Evolutionary conservation across 2,113 vertebrate species (phyloP), one percentile per base, ranked within the genome.

Genomic region (Callopanchax toddi): DNA sequence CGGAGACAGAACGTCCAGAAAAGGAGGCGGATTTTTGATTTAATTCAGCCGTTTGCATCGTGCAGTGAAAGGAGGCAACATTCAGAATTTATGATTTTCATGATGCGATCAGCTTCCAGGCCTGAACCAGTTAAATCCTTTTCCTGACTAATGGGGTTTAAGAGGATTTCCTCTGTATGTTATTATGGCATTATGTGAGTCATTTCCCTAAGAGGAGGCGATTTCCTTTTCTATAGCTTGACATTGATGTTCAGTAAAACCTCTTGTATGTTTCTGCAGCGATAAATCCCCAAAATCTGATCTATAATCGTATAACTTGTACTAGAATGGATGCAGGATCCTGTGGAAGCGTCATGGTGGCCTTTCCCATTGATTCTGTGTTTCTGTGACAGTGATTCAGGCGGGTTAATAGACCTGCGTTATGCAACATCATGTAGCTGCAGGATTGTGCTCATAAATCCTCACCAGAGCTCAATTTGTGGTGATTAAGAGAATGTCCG

Each of bases 401-500:
- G 68, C 70, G 53, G 57, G 71, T 59, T 82, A 82, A 87, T 65
- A 52, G 66, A 43, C 10, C 45, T 13, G 65, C 25, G 78, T 87
- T 88, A 88, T 86, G 82, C 80, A 76, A 68, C 75, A 36, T 46
- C 85, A 88, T 85, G 79, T 72, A 73, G 67, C 71, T 71, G 58
- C 13, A 15, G 52, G 71, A 48, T 64, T 57, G 79, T 59, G 71
- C 74, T 50, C 72, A 77, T 58, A 53, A 82, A 71, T 73, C 65
- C 66, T 65, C 80, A 79, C 77, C 71, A 75, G 79, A 0, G 82
- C 71, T 80, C 60, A 60, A 75, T 29, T 87, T 65, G 48, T 71
- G 73, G 60, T 81, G 79, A 90, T 86, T 84, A 88, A 67, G 51
- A 5, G 53, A 67, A 74, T 16, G 65, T 29, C 63, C 57, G 46